These are phyloP conservation scores for Scylla paramamosain DNA, from an alignment of 1,140 invertebrate genomes.

Conservation along the genomic window DNA sequence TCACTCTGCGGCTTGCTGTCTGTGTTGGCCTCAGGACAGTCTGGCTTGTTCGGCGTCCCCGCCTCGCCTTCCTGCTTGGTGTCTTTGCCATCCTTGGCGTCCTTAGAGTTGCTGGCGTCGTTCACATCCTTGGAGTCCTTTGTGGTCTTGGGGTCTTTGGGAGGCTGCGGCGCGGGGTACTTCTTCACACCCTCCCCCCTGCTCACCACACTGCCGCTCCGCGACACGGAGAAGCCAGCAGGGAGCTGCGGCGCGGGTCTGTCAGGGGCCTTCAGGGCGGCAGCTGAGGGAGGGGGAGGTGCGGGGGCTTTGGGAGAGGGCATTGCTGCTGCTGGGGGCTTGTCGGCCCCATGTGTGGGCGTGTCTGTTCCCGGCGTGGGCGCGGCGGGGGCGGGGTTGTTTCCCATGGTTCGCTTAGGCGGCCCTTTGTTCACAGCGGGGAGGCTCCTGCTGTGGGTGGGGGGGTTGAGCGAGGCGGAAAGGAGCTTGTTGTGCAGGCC, in stretches of 20 bases:
- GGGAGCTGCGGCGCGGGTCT: not conserved
- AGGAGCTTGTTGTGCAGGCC: not conserved
- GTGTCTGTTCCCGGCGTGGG: no score
- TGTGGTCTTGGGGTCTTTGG: not conserved
- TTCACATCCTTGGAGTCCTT: not conserved
- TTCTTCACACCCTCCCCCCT: constrained; percentile 69
- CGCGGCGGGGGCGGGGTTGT: not conserved
- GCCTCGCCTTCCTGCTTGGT: not conserved
- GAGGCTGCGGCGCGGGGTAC: constrained; percentile 70
- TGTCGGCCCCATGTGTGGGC: not conserved
- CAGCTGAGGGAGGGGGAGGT: not conserved
- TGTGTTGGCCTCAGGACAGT: not conserved
- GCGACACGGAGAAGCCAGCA: not conserved
- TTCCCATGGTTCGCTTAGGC: constrained; percentile 47
- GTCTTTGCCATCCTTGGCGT: not conserved
- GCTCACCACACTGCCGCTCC: not conserved
- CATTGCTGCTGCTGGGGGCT: not conserved
- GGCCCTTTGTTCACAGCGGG: constrained; percentile 67
- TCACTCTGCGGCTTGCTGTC: not conserved
- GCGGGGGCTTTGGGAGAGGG: not conserved
- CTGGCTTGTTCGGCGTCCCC: not conserved
- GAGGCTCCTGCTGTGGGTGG: constrained; percentile 69
- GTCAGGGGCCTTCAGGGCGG: not conserved
- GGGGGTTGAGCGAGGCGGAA: constrained; percentile 40
- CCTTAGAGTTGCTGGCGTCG: not conserved